Base-by-base conservation (phyloP, 2,797 vertebrate genomes). In the Leptoclinus maculatus region DNA sequence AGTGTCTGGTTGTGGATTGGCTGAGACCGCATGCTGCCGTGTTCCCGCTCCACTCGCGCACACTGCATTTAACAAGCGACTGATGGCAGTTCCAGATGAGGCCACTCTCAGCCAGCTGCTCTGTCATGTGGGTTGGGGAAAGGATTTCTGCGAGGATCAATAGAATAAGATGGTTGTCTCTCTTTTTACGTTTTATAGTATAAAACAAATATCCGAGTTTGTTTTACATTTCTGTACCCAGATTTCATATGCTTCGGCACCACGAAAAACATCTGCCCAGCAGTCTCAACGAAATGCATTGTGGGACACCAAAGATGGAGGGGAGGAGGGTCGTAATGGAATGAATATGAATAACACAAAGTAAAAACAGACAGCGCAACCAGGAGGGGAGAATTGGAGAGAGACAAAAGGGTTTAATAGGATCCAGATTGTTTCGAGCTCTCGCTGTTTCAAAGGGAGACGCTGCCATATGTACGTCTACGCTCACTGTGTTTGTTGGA, bases 311-410 rank as follows among this genome's bases (percentile, higher is more conserved):
- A 27, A 21, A 80, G 67, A 17, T 34, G 23, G 67, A 80, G 41
- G 41, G 74, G 70, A 64, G 80, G 78, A 77, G 85, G 81, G 83
- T 29, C 2, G 71, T 76, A 87, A 83, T 84, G 86, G 87, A 93
- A 90, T 83, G 85, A 93, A 93, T 92, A 94, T 93, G 91, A 93
- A 93, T 87, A 90, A 83, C 85, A 73, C 80, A 92, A 92, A 93
- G 87, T 90, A 89, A 94, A 94, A 92, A 90, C 85, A 91, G 88
- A 88, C 79, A 83, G 87, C 69, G 77, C 67, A 86, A 79, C 11
- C 59, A 66, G 72, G 79, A 91, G 80, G 82, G 80, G 87, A 85
- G 86, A 87, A 71, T 71, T 74, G 77, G 77, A 91, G 76, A 83
- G 72, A 92, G 83, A 93, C 88, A 94, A 92, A 93, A 83, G 75